Percentiles rank a stretch among this genome's conserved stretches.
Evolutionary conservation across 2,888 invertebrate species (phyloP).

Genomic region (Disparrhopalites patrizii): DNA sequence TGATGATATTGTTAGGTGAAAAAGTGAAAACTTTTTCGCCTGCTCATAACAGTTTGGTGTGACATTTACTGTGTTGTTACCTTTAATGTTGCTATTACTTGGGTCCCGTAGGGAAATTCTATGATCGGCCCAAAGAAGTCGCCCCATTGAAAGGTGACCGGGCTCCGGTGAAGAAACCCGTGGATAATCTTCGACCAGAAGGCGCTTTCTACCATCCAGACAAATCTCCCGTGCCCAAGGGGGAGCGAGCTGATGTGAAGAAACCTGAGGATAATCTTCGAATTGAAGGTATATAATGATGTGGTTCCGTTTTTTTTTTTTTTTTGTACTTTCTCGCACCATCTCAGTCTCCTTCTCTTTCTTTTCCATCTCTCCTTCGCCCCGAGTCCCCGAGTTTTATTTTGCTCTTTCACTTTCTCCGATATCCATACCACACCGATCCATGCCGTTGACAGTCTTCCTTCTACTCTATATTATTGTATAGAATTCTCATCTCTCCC

Average conservation of each 20-base stretch:
- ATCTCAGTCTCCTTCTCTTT: too few species aligned
- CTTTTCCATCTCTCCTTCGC: too few species aligned
- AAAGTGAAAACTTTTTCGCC: slow-evolving; percentile 8
- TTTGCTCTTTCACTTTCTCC: too few species aligned
- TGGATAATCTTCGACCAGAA: slow-evolving; percentile 61
- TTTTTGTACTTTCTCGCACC: too few species aligned
- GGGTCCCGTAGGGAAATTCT: slow-evolving; percentile 54
- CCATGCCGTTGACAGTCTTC: too few species aligned
- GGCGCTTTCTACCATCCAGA: slow-evolving; percentile 50
- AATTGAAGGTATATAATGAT: slow-evolving; percentile 26
- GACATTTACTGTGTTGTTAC: slow-evolving; percentile 14
- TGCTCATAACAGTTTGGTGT: slow-evolving; percentile 12
- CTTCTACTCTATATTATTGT: too few species aligned
- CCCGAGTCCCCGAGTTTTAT: too few species aligned
- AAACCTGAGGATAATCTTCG: slow-evolving; percentile 56
- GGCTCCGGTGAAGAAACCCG: slow-evolving; percentile 54
- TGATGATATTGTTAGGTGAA: not conserved
- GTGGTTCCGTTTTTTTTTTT: not conserved
- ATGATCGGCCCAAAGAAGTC: slow-evolving; percentile 55
- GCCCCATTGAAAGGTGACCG: slow-evolving; percentile 54
- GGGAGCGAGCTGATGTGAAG: slow-evolving; percentile 48
- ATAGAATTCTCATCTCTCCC: too few species aligned
- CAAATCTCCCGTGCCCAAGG: slow-evolving; percentile 21
- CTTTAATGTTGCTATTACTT: slow-evolving; percentile 6
- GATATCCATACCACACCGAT: too few species aligned